These are phyloP conservation scores for Hemicrepidius hirtus DNA, from an alignment of 2,888 invertebrate species.

Conservation along the genomic window DNA sequence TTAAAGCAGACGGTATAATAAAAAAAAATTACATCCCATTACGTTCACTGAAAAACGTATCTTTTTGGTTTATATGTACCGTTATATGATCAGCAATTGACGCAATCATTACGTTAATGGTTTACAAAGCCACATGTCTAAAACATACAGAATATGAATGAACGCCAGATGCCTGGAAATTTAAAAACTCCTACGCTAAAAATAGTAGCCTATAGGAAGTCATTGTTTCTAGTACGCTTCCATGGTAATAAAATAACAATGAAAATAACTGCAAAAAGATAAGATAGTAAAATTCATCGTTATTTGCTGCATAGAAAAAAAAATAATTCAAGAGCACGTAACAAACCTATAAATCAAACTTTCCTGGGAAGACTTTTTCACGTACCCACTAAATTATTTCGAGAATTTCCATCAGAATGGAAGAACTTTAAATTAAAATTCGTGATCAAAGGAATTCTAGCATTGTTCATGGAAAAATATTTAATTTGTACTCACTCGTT, in stretches of 20 bases:
- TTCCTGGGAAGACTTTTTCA: not conserved
- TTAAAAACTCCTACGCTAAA: not conserved
- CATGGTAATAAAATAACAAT: not conserved
- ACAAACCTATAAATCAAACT: not conserved
- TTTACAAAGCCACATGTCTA: constrained; percentile 13
- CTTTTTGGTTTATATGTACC: constrained; percentile 3
- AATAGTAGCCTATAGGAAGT: not conserved
- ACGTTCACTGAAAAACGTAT: not conserved
- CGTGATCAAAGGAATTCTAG: too few species aligned
- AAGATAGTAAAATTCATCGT: not conserved
- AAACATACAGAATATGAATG: constrained; percentile 25
- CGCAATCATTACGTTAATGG: constrained; percentile 21
- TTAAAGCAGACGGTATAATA: not conserved
- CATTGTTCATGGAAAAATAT: too few species aligned
- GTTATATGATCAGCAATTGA: constrained; percentile 25
- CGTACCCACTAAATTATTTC: not conserved
- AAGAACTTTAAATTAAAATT: too few species aligned
- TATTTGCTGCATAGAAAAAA: not conserved
- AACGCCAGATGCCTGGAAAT: constrained; percentile 21
- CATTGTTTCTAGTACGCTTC: not conserved
- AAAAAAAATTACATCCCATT: too few species aligned
- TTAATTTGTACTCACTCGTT: too few species aligned
- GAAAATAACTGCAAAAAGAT: constrained; percentile 6
- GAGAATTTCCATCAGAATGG: not conserved
- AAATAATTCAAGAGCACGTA: not conserved